Percentiles rank a stretch among this genome's conserved stretches.
Conservation (phyloP, 2,113 vertebrate species). For the Butastur rufipennis region DNA sequence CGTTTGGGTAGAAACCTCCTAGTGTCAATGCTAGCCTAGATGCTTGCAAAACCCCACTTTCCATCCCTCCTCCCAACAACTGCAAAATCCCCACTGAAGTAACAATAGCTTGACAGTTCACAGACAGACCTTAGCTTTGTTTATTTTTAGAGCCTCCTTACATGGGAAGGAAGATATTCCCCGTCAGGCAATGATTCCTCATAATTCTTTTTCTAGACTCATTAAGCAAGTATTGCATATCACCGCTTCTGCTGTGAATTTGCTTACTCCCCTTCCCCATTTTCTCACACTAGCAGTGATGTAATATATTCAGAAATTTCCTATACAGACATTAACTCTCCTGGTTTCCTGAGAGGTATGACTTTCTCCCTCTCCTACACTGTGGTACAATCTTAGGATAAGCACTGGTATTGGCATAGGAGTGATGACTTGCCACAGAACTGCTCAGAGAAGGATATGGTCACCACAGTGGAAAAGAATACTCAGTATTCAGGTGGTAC, state of each 20-base stretch:
- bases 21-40: background rate
- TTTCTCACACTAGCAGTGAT: background rate
- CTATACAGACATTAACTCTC: background rate
- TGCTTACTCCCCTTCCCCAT: background rate
- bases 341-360: background rate
- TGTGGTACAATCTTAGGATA: background rate
- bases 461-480: background rate
- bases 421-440: background rate
- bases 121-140: background rate
- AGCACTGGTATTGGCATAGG: background rate
- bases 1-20: background rate
- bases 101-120: background rate
- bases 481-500: background rate
- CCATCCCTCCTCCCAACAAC: background rate
- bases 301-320: background rate
- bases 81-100: background rate
- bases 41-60: background rate
- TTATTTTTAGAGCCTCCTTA: background rate
- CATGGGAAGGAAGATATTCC: background rate
- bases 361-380: background rate
- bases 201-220: background rate
- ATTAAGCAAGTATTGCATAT: background rate
- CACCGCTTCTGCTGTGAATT: background rate
- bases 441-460: background rate
- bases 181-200: background rate